Percentiles rank a stretch among this genome's conserved stretches.
These are phyloP conservation scores for Manacus vitellinus DNA, from an alignment of 2,113 vertebrate species.

Conservation along the genomic window DNA sequence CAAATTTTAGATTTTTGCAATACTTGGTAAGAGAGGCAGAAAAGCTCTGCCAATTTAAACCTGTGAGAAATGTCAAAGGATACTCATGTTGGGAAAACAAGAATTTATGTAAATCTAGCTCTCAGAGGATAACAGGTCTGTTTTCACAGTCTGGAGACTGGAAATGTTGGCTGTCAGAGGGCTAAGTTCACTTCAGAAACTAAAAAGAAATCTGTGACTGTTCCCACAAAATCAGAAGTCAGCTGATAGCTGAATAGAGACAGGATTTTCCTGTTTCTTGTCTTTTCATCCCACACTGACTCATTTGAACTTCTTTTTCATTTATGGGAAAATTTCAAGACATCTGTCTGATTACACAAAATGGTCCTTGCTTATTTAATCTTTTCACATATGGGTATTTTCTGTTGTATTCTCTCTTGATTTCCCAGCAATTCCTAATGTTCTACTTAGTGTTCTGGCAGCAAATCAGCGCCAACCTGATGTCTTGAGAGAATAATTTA, in stretches of 20 bases:
- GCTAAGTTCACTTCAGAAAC: neutral
- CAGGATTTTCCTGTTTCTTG: neutral
- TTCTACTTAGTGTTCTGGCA: conserved; percentile 35
- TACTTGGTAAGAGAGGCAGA: neutral
- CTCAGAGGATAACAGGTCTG: neutral
- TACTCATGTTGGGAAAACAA: neutral
- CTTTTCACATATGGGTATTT: neutral
- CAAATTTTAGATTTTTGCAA: neutral
- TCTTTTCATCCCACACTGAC: neutral
- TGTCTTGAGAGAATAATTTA: conserved; percentile 25
- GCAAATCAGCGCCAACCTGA: conserved; percentile 38
- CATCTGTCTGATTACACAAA: neutral
- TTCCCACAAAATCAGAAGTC: neutral
- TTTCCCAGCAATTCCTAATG: conserved; percentile 7
- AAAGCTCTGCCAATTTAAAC: neutral
- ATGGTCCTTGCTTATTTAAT: neutral
- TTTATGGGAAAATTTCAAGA: neutral
- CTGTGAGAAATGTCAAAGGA: neutral
- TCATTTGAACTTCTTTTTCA: neutral
- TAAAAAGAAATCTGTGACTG: neutral
- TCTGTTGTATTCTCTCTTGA: neutral
- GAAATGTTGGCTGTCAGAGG: neutral
- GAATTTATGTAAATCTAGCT: neutral
- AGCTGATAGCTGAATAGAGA: neutral
- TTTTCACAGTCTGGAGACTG: neutral